phyloP scores from a whole-genome alignment of 1,140 invertebrate species.

The Drosophila novamexicana region DNA sequence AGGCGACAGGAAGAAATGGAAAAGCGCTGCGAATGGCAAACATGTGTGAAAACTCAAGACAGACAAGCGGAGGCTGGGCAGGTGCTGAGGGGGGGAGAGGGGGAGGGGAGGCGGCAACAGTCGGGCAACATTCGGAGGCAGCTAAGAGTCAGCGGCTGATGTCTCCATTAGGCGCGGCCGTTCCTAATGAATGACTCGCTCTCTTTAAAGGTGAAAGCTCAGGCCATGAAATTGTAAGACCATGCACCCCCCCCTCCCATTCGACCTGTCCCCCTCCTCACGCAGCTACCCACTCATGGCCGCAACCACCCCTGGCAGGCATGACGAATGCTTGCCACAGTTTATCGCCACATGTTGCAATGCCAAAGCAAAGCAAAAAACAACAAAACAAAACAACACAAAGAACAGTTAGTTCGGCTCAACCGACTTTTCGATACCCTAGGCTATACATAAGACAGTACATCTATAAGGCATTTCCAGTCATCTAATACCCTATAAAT shows the following conservation, averaged over 20 bases:
- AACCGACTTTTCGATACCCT: neutral
- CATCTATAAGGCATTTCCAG: no score
- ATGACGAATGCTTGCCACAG: slow-evolving; percentile 40
- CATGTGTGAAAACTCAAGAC: slow-evolving; percentile 52
- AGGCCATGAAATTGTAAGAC: slow-evolving; percentile 41
- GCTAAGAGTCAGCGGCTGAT: neutral
- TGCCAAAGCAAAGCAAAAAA: slow-evolving; percentile 32
- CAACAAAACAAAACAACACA: slow-evolving; percentile 17
- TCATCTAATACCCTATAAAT: no score
- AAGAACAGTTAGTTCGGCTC: neutral
- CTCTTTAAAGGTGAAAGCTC: slow-evolving; percentile 45
- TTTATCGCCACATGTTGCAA: slow-evolving; percentile 52
- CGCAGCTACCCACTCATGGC: no score
- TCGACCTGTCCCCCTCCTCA: no score
- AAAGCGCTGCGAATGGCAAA: slow-evolving; percentile 62
- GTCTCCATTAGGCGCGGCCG: slow-evolving; percentile 38
- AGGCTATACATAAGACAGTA: neutral
- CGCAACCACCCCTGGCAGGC: neutral
- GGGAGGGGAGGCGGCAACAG: neutral
- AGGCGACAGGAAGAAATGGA: slow-evolving; percentile 62
- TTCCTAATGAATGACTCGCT: slow-evolving; percentile 33
- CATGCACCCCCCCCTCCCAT: neutral
- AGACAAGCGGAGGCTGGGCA: slow-evolving; percentile 6
- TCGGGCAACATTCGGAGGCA: neutral
- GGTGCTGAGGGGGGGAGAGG: neutral